Base-by-base conservation (phyloP, 2,888 invertebrate species). In the Marronus borbonicus region DNA sequence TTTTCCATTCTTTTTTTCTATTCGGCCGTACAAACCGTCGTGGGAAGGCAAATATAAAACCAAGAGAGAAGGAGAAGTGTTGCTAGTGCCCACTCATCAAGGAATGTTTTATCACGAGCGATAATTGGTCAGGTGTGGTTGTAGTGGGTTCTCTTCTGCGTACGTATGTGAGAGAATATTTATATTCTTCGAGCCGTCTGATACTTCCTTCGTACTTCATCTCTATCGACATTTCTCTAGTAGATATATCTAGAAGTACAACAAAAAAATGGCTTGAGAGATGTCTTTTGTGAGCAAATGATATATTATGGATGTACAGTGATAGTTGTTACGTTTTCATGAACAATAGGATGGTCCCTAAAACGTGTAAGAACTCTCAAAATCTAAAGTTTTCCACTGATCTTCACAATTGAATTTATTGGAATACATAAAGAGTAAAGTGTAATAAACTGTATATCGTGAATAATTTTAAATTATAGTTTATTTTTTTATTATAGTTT, bases 81-180 rank as follows among this genome's bases (percentile, higher is more conserved):
- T 80, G 79, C 78, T 81, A 80, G 76, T 68, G 81, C 83, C 83
- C 84, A 83, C 83, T 83, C 82, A 79, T 79, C 74, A 77, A 78
- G 77, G 81, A 84, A 84, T 84, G 83, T 83, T 84, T 78, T 84
- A 84, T 84, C 84, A 83, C 81, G 83, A 80, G 83, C 82, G 84
- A 84, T 85, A 84, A 85, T 84, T 85, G 85, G 83, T 84, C 85
- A 85, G 85, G 85, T 85, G 84, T 84, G 84, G 84, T 79, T 82
- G 58, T 72, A 72, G 72, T 72, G 58, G 58, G 72, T 36, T 55
- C 72, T 36, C 36, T 72, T 12, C 20, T 39, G 28, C 50, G 14
- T 50, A 50, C 24, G 70, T 55, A 31, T 72, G 58, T 72, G 60
- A 72, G 58, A 72, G 72, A 58, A 58, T 72, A 72, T 72, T 72